Evolutionary conservation across 2,113 vertebrate species (phyloP).

Genomic region (Nansenia antarctica): DNA sequence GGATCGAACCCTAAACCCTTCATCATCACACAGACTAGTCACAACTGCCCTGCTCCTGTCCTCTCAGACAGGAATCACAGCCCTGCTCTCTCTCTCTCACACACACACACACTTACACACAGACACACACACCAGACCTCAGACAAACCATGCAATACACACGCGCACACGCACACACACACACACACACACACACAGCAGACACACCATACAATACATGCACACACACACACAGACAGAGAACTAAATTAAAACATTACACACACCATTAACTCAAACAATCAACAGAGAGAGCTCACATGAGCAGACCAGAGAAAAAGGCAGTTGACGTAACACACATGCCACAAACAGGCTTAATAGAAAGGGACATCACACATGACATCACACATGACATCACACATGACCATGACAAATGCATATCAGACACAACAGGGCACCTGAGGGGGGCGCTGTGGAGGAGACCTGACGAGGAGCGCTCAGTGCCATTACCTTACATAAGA

Average conservation of each 20-base stretch:
- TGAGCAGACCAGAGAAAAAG: neutral
- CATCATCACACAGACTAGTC: neutral
- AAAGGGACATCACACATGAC: neutral
- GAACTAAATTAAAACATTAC: neutral
- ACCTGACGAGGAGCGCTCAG: no score
- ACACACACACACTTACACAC: constrained; percentile 1
- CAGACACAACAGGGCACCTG: neutral
- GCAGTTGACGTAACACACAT: neutral
- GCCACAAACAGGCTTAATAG: neutral
- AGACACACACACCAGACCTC: neutral
- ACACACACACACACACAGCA: constrained; percentile 1
- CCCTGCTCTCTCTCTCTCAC: no score
- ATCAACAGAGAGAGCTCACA: neutral
- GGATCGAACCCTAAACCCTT: no score
- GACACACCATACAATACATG: neutral
- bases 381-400: neutral
- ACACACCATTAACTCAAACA: neutral
- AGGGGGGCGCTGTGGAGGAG: neutral
- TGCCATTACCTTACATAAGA: no score
- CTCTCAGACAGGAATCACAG: neutral
- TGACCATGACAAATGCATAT: neutral
- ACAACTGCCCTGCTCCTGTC: constrained; percentile 1
- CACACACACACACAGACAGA: neutral
- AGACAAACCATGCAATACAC: neutral
- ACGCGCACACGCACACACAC: neutral